Percentiles rank a stretch among this genome's conserved stretches.
phyloP scores from a whole-genome alignment of 2,888 invertebrate species.

The Embidobia sp. region DNA sequence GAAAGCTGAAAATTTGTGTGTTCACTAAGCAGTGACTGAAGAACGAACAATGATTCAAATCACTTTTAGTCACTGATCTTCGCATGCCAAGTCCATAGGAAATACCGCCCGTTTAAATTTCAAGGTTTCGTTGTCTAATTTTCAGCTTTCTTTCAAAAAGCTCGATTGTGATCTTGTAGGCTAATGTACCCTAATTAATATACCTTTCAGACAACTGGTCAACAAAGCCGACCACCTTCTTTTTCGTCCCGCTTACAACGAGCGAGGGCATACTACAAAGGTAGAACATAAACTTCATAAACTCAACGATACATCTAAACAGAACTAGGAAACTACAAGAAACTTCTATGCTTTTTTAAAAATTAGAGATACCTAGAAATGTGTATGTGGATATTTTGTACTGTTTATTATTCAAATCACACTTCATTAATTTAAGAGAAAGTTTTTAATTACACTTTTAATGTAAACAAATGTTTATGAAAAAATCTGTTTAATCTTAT shows the following conservation, averaged over 20 bases:
- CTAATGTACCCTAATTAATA: constrained; percentile 64
- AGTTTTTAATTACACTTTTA: too few species aligned
- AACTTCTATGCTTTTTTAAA: too few species aligned
- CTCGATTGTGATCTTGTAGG: constrained; percentile 34
- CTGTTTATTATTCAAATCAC: too few species aligned
- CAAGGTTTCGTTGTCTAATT: constrained; percentile 1
- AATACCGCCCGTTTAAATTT: too few species aligned
- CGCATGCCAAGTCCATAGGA: too few species aligned
- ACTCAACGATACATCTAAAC: constrained; percentile 46
- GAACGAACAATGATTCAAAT: constrained; percentile 39
- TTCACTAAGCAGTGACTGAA: constrained; percentile 33
- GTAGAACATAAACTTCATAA: constrained; percentile 66
- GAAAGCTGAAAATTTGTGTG: constrained; percentile 72
- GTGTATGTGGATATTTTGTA: too few species aligned
- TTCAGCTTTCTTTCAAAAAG: constrained; percentile 29
- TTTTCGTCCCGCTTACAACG: constrained; percentile 79
- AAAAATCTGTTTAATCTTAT: too few species aligned
- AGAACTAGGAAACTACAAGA: constrained; percentile 17
- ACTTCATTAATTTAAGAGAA: too few species aligned
- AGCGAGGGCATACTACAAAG: constrained; percentile 81
- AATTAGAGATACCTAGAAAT: too few species aligned
- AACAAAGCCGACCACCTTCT: constrained; percentile 81
- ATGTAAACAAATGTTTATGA: too few species aligned
- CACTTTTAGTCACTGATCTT: constrained; percentile 11
- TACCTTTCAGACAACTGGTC: constrained; percentile 80